Conservation (phyloP, 2,797 vertebrate species). For the Neoniphon sammara region DNA sequence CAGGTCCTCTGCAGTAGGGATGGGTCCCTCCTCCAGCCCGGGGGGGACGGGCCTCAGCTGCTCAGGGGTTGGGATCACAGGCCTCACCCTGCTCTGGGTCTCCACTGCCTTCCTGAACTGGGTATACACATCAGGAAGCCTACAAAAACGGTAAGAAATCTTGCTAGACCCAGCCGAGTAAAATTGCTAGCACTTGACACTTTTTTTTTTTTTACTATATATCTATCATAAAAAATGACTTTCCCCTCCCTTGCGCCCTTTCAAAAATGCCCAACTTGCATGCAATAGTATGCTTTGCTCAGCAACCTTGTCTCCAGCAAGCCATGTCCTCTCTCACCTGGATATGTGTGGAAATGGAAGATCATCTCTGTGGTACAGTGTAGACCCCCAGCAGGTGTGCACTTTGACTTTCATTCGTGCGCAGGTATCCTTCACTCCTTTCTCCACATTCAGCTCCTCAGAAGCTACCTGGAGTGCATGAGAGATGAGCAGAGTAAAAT, state of each 20-base stretch:
- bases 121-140: constrained; percentile 88
- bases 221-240: neutral
- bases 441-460: constrained; percentile 85
- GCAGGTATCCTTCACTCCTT: constrained; percentile 80
- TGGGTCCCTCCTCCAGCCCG: constrained; percentile 81
- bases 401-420: constrained; percentile 80
- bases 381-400: constrained; percentile 87
- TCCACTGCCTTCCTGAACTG: constrained; percentile 87
- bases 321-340: constrained; percentile 70
- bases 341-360: constrained; percentile 83
- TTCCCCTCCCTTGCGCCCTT: neutral
- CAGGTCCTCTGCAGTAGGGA: constrained; percentile 82
- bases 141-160: constrained; percentile 50
- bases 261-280: neutral
- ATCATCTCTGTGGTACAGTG: constrained; percentile 86
- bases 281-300: neutral
- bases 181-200: neutral
- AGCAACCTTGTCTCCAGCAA: neutral
- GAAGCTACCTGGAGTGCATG: constrained; percentile 76
- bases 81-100: constrained; percentile 77
- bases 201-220: neutral
- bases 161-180: constrained; percentile 1
- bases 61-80: constrained; percentile 68
- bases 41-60: constrained; percentile 79
- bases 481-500: neutral